A percentile compares a stretch with the other conserved stretches of the same genome.
Conservation (phyloP, 2,888 invertebrate species). For the Heliconius sara region DNA sequence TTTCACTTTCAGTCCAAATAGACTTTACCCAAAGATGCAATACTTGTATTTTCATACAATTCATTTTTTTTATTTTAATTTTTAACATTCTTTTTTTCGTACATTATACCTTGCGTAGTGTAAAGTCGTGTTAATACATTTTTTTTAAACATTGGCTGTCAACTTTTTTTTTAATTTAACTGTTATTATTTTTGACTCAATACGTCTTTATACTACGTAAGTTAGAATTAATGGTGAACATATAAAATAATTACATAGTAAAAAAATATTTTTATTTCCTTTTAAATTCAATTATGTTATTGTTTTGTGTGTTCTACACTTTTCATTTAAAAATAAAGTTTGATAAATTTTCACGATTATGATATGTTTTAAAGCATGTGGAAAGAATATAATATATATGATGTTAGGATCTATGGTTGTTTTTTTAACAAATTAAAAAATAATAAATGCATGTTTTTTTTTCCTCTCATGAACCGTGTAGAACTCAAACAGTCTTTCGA, state of each 20-base stretch:
- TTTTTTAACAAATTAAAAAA: not conserved
- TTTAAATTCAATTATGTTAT: not conserved
- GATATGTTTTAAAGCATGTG: conserved; percentile 5
- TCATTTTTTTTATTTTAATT: conserved; percentile 11
- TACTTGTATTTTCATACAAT: conserved; percentile 16
- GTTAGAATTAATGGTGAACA: not conserved
- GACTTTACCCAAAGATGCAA: conserved; percentile 36
- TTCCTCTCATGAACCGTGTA: not conserved
- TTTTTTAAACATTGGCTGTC: not conserved
- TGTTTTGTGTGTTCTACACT: not conserved
- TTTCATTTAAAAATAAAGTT: conserved; percentile 10
- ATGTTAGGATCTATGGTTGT: conserved; percentile 18
- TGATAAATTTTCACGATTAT: not conserved
- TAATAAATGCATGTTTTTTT: not conserved
- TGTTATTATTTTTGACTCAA: not conserved
- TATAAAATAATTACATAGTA: not conserved
- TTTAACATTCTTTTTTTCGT: conserved; percentile 4
- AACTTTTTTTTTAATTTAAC: not conserved
- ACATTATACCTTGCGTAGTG: not conserved
- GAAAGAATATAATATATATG: conserved; percentile 19
- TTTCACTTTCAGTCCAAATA: conserved; percentile 30
- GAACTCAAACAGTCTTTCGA: not conserved
- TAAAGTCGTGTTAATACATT: not conserved
- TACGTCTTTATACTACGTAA: not conserved
- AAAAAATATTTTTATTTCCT: not conserved